phyloP scores from a whole-genome alignment of 2,113 vertebrate genomes.

The Chaetodon trifascialis region DNA sequence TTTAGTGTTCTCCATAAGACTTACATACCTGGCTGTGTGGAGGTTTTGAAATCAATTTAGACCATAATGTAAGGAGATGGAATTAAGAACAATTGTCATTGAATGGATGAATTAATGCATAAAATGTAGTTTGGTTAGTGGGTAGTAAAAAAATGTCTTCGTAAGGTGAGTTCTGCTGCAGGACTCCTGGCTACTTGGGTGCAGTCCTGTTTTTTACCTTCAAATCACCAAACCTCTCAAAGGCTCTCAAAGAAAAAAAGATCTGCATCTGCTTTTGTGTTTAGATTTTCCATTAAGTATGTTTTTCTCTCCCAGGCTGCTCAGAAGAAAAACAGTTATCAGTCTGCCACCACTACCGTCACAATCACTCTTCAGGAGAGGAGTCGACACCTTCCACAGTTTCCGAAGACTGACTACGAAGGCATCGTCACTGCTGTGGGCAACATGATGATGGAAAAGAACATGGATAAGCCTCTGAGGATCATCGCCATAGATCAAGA shows the following conservation, averaged over 20 bases:
- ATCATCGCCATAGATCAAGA: constrained; percentile 79
- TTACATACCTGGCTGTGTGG: no score
- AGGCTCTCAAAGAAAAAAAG: not conserved
- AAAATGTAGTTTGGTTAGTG: not conserved
- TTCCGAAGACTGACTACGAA: constrained; percentile 71
- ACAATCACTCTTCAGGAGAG: constrained; percentile 76
- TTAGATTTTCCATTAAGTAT: not conserved
- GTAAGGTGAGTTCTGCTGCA: not conserved
- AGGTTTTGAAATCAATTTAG: no score
- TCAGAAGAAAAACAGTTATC: constrained; percentile 78
- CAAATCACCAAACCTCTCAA: not conserved
- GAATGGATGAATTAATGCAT: no score
- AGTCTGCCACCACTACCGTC: constrained; percentile 79
- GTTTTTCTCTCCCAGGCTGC: constrained; percentile 79
- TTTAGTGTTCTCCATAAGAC: no score
- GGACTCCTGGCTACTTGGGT: not conserved
- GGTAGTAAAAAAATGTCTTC: not conserved
- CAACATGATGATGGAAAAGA: constrained; percentile 77
- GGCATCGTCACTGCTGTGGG: constrained; percentile 59
- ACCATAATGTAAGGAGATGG: no score
- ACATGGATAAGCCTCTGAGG: constrained; percentile 60
- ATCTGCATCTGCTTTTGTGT: not conserved
- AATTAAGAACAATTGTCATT: no score
- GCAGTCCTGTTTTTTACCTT: not conserved
- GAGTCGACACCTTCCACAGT: constrained; percentile 77